Conservation (phyloP, 1,140 invertebrate species). For the Neodiprion virginianus region DNA sequence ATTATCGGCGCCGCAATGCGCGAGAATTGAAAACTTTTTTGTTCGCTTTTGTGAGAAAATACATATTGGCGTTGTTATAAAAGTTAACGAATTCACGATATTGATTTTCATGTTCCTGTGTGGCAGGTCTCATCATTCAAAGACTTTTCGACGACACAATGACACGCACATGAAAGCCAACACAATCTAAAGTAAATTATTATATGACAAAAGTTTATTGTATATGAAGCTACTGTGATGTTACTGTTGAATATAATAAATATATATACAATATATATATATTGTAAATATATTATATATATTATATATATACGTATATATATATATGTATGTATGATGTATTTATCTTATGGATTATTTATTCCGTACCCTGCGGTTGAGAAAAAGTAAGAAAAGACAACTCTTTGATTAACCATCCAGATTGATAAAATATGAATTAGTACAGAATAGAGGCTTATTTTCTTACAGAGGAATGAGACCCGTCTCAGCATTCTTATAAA, state of each 20-base stretch:
- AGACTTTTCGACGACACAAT: not conserved
- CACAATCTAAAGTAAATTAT: conserved; percentile 35
- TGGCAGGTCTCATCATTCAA: not conserved
- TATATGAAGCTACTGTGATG: conserved; percentile 62
- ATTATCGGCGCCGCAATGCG: no score
- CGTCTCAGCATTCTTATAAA: conserved; percentile 45
- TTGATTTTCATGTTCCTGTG: not conserved
- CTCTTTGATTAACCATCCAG: not conserved
- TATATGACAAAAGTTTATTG: conserved; percentile 53
- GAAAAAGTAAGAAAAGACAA: not conserved
- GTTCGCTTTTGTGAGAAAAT: not conserved
- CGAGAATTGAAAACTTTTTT: not conserved
- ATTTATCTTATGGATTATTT: conserved; percentile 6
- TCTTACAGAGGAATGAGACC: no score
- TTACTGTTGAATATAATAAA: conserved; percentile 60
- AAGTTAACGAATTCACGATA: no score
- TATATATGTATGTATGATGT: conserved; percentile 23
- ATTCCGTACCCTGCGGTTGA: not conserved
- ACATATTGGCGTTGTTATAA: no score
- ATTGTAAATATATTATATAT: conserved; percentile 16
- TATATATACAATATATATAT: conserved; percentile 13
- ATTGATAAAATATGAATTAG: no score
- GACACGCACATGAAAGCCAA: not conserved
- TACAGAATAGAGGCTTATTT: no score
- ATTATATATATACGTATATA: conserved; percentile 23